Evolutionary conservation across 2,797 vertebrate species (phyloP).

Genomic region (Gobio occitaniae): DNA sequence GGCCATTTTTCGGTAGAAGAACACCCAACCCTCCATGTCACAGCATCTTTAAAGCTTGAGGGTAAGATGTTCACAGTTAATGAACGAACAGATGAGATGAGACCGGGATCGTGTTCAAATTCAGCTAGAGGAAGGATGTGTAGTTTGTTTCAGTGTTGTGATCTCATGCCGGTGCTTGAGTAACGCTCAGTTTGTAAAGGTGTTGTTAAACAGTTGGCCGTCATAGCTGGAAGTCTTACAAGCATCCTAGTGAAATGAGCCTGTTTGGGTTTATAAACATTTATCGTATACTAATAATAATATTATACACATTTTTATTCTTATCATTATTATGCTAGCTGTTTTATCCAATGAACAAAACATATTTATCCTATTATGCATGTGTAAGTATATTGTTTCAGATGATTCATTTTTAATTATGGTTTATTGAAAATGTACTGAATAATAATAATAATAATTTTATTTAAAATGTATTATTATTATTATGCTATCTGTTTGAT

Average conservation of each 20-base stretch:
- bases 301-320: background rate
- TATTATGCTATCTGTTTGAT: background rate
- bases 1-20: conserved; percentile 74
- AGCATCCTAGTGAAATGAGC: background rate
- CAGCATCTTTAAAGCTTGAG: conserved; percentile 67
- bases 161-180: background rate
- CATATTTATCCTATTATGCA: background rate
- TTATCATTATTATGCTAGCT: background rate
- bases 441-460: background rate
- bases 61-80: conserved; percentile 46
- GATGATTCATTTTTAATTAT: background rate
- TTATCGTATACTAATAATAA: background rate
- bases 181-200: background rate
- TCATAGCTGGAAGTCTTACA: conserved; percentile 9
- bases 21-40: conserved; percentile 69
- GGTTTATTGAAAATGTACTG: background rate
- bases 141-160: conserved; percentile 15
- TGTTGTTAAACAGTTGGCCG: conserved; percentile 13
- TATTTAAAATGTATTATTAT: background rate
- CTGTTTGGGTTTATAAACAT: background rate
- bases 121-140: conserved; percentile 32
- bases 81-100: conserved; percentile 40
- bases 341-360: background rate
- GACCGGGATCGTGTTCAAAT: conserved; percentile 17
- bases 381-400: background rate